Evolutionary conservation across 2,888 invertebrate genomes (phyloP).

Genomic region (Schizaphis graminum): DNA sequence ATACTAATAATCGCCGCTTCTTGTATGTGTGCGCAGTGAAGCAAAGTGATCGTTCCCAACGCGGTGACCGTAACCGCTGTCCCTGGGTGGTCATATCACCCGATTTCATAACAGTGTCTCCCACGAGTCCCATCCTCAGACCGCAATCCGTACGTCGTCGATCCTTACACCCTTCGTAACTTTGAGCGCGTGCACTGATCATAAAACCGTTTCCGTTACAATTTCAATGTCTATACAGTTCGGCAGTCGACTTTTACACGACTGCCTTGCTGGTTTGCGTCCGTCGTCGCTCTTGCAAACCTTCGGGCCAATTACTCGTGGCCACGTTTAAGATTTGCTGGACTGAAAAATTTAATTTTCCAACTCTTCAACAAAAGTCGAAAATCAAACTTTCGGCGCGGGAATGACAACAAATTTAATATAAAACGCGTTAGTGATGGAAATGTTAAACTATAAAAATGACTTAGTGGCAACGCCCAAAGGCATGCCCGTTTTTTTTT

Average conservation of each 20-base stretch:
- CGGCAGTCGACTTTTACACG: too few species aligned
- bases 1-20: too few species aligned
- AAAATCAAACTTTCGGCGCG: too few species aligned
- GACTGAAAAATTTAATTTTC: too few species aligned
- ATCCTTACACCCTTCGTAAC: neutral
- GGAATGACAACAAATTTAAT: too few species aligned
- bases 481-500: too few species aligned
- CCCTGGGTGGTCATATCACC: neutral
- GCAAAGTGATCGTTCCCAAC: too few species aligned
- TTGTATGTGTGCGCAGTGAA: neutral
- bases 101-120: neutral
- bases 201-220: neutral
- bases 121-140: neutral
- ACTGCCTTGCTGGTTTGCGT: neutral
- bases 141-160: neutral
- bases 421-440: too few species aligned
- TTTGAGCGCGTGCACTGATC: neutral
- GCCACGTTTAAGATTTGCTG: too few species aligned
- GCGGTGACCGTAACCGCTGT: neutral
- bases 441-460: too few species aligned
- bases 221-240: neutral
- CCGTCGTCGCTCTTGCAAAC: neutral
- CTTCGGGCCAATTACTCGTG: neutral
- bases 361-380: too few species aligned
- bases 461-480: too few species aligned